Conservation (phyloP, 2,113 vertebrate genomes). For the Sprattus sprattus region DNA sequence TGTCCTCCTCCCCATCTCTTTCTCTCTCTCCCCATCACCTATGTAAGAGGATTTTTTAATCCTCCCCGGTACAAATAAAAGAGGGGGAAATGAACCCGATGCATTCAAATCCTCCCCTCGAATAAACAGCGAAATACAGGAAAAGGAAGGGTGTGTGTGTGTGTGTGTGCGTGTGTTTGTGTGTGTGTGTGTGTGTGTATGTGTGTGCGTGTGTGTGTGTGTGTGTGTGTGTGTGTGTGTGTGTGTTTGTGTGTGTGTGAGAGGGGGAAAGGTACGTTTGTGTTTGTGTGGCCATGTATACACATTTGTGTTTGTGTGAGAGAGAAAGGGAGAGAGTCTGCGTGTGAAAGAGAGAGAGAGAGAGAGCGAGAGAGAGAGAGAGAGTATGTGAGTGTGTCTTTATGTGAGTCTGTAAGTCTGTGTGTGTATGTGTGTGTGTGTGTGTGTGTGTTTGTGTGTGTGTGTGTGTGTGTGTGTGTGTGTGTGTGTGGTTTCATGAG, state of each 20-base stretch:
- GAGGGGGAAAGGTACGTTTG: neutral
- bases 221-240: neutral
- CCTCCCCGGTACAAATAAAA: neutral
- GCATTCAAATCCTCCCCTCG: neutral
- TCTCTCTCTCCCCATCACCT: neutral
- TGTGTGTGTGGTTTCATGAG: neutral
- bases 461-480: neutral
- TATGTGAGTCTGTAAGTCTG: too few relatives aligned
- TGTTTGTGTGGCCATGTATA: neutral
- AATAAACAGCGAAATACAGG: neutral
- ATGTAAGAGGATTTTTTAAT: neutral
- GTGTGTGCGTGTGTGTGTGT: neutral
- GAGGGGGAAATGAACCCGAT: neutral
- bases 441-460: neutral
- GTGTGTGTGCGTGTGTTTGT: neutral
- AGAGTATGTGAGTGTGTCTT: neutral
- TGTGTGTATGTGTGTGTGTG: neutral
- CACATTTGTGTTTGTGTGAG: too few relatives aligned
- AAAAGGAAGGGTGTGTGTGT: neutral
- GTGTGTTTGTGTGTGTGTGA: constrained; percentile 23
- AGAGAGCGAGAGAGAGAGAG: neutral
- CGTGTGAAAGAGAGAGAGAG: neutral
- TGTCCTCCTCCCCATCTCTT: neutral
- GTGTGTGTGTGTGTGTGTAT: neutral
- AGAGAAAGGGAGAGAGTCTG: too few relatives aligned